Evolutionary conservation across 1,140 invertebrate genomes (phyloP).

Genomic region (Apis florea): DNA sequence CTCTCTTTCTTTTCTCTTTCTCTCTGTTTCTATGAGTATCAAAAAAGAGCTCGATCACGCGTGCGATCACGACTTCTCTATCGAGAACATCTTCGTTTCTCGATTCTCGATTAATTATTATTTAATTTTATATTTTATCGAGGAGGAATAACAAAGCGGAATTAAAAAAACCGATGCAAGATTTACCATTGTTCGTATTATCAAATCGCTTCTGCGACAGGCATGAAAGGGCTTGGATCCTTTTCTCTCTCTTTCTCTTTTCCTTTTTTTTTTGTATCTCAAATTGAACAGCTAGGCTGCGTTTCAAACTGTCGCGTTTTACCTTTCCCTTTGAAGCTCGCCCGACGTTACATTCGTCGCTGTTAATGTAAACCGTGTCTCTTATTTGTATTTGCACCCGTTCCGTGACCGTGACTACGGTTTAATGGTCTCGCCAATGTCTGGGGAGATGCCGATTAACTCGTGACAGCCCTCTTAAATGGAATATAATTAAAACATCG

Average conservation of each 20-base stretch:
- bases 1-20: neutral
- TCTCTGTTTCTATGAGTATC: constrained; percentile 16
- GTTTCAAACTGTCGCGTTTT: neutral
- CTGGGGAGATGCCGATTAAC: neutral
- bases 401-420: neutral
- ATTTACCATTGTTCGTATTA: neutral
- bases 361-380: neutral
- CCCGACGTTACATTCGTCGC: neutral
- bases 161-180: too few relatives aligned
- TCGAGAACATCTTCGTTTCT: neutral
- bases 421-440: neutral
- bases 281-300: constrained; percentile 2
- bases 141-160: neutral
- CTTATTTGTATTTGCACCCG: constrained; percentile 10
- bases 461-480: neutral
- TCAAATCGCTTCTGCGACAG: neutral
- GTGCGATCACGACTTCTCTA: constrained; percentile 32
- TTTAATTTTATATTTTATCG: neutral
- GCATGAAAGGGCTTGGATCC: neutral
- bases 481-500: too few relatives aligned
- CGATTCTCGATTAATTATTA: constrained; percentile 7
- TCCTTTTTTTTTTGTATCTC: neutral
- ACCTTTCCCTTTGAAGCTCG: constrained; percentile 9
- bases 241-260: too few relatives aligned
- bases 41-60: constrained; percentile 15